Conservation (phyloP, 2,888 invertebrate genomes). For the Drosophila pegasa region DNA sequence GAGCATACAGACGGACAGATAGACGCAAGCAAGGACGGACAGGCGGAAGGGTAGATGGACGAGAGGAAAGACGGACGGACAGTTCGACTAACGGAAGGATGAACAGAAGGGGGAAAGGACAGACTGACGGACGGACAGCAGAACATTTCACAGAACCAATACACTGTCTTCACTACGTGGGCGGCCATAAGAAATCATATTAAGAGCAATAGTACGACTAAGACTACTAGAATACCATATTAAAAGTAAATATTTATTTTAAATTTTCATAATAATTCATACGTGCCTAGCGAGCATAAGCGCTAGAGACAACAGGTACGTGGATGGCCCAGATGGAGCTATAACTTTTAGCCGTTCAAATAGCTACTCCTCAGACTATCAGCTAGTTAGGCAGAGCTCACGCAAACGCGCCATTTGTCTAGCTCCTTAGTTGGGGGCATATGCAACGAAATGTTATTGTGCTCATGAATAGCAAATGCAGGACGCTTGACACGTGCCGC, state of each 20-base stretch:
- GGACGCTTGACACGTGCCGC: conserved; percentile 29
- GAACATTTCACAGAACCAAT: neutral
- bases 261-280: neutral
- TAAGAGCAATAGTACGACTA: neutral
- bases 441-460: conserved; percentile 3
- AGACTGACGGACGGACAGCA: too few species aligned
- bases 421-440: neutral
- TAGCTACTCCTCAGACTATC: neutral
- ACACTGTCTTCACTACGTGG: neutral
- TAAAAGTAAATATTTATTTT: neutral
- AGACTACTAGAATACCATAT: neutral
- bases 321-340: neutral
- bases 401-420: neutral
- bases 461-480: conserved; percentile 1
- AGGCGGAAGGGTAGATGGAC: too few species aligned
- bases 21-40: neutral
- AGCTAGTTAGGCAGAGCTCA: neutral
- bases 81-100: too few species aligned
- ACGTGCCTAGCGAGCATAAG: too few species aligned
- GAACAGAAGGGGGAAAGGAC: too few species aligned
- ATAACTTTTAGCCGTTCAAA: neutral
- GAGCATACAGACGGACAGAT: neutral
- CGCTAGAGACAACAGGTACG: neutral
- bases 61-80: neutral
- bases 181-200: neutral